These are phyloP conservation scores for Actinia equina DNA, from an alignment of 64 coral and sea anemone genomes.

Conservation along the genomic window DNA sequence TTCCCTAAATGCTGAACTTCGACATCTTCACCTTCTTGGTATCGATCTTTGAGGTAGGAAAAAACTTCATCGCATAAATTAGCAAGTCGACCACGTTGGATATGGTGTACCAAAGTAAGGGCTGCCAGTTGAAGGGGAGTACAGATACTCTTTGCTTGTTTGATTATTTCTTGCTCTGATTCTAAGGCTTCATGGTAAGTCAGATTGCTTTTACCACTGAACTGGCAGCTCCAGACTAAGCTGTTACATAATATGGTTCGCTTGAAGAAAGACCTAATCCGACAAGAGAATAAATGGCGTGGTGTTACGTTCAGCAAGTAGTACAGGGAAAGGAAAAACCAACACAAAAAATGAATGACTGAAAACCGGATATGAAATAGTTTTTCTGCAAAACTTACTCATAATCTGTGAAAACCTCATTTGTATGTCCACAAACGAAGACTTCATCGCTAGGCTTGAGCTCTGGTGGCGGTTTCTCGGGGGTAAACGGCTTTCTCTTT, in stretches of 20 bases:
- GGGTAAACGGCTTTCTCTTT: conserved; percentile 95
- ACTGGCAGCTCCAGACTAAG: conserved; percentile 94
- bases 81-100: conserved; percentile 93
- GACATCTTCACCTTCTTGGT: conserved; percentile 96
- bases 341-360: conserved; percentile 65
- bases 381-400: conserved; percentile 81
- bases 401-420: conserved; percentile 98
- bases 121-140: conserved; percentile 82
- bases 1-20: conserved; percentile 72
- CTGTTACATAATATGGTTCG: conserved; percentile 96
- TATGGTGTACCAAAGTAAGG: conserved; percentile 92
- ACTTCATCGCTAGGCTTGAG: conserved; percentile 94
- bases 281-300: conserved; percentile 82
- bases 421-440: conserved; percentile 95
- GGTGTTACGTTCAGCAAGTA: conserved; percentile 23
- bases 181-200: conserved; percentile 88
- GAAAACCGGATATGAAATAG: conserved; percentile 73
- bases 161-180: conserved; percentile 74
- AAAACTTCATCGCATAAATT: conserved; percentile 99
- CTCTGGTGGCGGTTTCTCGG: conserved; percentile 77
- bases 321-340: conserved; percentile 42
- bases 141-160: conserved; percentile 60
- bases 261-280: conserved; percentile 93
- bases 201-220: conserved; percentile 76
- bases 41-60: conserved; percentile 93